These are phyloP conservation scores for Acyrthosiphon pisum DNA, from an alignment of 1,140 invertebrate species.

Conservation along the genomic window DNA sequence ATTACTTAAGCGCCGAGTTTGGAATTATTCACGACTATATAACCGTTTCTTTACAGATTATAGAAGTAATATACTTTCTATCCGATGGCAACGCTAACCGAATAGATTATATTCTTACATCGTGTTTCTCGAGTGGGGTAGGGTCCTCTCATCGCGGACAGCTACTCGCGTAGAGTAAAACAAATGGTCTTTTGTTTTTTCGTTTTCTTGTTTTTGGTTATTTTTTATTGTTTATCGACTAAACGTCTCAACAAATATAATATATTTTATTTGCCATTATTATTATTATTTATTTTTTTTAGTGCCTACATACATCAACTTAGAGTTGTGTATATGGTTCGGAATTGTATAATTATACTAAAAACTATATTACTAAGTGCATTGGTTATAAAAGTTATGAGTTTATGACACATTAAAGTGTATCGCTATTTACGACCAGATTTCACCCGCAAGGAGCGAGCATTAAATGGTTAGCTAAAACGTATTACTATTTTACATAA, in stretches of 20 bases:
- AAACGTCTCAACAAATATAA: slow-evolving; percentile 10
- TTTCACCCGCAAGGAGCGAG: neutral
- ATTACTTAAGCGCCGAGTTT: slow-evolving; percentile 22
- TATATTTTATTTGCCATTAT: slow-evolving; percentile 31
- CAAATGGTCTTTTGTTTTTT: slow-evolving; percentile 37
- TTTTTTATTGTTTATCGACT: slow-evolving; percentile 7
- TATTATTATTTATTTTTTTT: slow-evolving; percentile 17
- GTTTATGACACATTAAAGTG: slow-evolving; percentile 11
- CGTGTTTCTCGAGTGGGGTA: slow-evolving; percentile 16
- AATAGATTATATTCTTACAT: slow-evolving; percentile 4
- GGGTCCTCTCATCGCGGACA: neutral
- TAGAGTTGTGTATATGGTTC: neutral
- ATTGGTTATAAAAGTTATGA: slow-evolving; percentile 18
- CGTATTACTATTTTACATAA: neutral
- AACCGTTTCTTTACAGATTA: slow-evolving; percentile 48
- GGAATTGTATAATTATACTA: slow-evolving; percentile 15
- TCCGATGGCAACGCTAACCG: slow-evolving; percentile 17
- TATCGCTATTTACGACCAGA: slow-evolving; percentile 15
- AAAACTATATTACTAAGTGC: neutral
- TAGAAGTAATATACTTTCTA: slow-evolving; percentile 44
- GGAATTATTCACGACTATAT: slow-evolving; percentile 42
- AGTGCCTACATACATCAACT: neutral
- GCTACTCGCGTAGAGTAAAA: neutral
- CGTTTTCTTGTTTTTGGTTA: neutral
- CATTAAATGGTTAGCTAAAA: slow-evolving; percentile 4